Conservation (phyloP, 2,113 vertebrate genomes). For the Heloderma charlesbogerti region DNA sequence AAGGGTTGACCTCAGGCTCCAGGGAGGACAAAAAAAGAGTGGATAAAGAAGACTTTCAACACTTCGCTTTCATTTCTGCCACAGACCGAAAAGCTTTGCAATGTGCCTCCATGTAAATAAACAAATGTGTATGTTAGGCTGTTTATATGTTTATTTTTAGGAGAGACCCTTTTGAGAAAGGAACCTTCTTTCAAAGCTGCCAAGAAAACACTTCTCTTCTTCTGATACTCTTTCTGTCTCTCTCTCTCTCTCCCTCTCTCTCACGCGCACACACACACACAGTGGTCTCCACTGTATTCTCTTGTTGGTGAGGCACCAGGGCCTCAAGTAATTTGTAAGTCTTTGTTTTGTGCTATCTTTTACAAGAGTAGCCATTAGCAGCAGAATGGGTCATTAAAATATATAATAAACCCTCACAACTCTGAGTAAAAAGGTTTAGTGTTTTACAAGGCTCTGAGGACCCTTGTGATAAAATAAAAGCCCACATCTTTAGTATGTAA, state of each 20-base stretch:
- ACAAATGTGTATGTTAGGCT: conserved; percentile 5
- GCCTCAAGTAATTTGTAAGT: conserved; percentile 39
- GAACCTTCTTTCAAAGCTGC: conserved; percentile 29
- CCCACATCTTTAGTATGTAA: conserved; percentile 56
- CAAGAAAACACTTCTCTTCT: conserved; percentile 4
- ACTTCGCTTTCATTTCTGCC: conserved; percentile 32
- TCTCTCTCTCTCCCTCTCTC: not conserved
- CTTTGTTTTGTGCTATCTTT: conserved; percentile 56
- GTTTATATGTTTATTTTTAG: not conserved
- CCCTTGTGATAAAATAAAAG: conserved; percentile 47
- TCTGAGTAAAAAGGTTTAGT: conserved; percentile 40
- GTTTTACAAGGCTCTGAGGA: conserved; percentile 54
- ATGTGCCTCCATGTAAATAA: not conserved
- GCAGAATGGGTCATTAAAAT: conserved; percentile 51
- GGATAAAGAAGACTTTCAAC: conserved; percentile 48
- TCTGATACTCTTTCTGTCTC: not conserved
- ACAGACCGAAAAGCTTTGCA: conserved; percentile 44
- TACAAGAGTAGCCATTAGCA: conserved; percentile 52
- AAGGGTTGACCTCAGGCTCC: conserved; percentile 53
- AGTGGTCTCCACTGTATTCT: conserved; percentile 4
- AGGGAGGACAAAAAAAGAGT: conserved; percentile 39
- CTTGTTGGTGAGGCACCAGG: conserved; percentile 17
- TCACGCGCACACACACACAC: conserved; percentile 19
- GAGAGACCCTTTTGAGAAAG: conserved; percentile 36
- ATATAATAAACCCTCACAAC: conserved; percentile 24